Percentiles rank a stretch among this genome's conserved stretches.
Conservation (phyloP, 2,888 invertebrate genomes). For the Arctia plantaginis region DNA sequence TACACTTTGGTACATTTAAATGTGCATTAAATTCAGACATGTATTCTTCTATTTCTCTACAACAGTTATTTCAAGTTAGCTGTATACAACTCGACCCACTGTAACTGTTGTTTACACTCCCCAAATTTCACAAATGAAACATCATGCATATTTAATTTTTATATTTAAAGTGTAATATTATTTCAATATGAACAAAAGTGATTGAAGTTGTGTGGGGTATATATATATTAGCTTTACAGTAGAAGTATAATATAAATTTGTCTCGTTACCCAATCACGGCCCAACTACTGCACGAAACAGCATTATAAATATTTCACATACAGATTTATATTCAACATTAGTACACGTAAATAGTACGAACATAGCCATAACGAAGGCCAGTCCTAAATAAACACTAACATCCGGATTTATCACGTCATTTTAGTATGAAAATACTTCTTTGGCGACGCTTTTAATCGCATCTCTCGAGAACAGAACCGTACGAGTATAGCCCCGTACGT, state of each 20-base stretch:
- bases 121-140: too few relatives aligned
- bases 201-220: too few relatives aligned
- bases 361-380: neutral
- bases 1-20: too few relatives aligned
- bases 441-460: conserved; percentile 14
- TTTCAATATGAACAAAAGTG: too few relatives aligned
- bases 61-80: too few relatives aligned
- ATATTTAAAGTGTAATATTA: too few relatives aligned
- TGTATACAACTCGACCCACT: too few relatives aligned
- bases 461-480: conserved; percentile 18
- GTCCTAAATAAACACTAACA: conserved; percentile 2
- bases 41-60: too few relatives aligned
- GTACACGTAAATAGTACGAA: neutral
- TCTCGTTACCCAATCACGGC: neutral
- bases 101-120: too few relatives aligned
- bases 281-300: neutral
- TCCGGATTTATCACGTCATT: neutral
- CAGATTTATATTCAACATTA: neutral
- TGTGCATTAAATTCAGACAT: too few relatives aligned
- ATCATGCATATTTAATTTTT: too few relatives aligned
- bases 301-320: neutral
- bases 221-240: too few relatives aligned
- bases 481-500: conserved; percentile 1
- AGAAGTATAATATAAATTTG: neutral
- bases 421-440: neutral